Base-by-base conservation (phyloP, 1,140 invertebrate species). In the Drosophila nannoptera region DNA sequence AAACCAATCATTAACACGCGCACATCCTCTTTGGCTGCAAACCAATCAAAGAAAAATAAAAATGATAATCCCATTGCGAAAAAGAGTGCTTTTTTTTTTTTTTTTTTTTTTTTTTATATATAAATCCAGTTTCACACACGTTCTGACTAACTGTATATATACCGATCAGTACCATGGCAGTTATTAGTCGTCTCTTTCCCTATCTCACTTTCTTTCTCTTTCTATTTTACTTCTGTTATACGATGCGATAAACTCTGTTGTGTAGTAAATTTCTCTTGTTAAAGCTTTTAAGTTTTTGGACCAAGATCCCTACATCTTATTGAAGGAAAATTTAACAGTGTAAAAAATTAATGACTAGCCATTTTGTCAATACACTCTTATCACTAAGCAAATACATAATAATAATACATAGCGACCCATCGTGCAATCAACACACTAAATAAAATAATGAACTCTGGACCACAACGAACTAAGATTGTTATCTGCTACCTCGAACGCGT, bases 1-100 rank as follows among this genome's bases (percentile, higher is more conserved):
- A 97, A 90, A 42, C 96, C 96, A 5, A 93, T 49, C 75, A 81
- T 80, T 1, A 80, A 48, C 11, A 80, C 69, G n/a, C 70, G 69
- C 9, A 68, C 63, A 56, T 77, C 49, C 52, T 75, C 40, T 14
- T 55, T 69, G 59, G 53, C 40, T 4, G 49, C 1, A 22, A 22
- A 75, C 2, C 50, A 54, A 46, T 72, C 46, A 7, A 75, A 46
- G 4, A 75, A 43, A 32, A 56, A 50, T 14, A 65, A 64, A 16
- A 75, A 36, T 12, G 56, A 36, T n/a, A 38, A 22, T 5, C 75
- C 77, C 77, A 81, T 77, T n/a, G 11, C 3, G 4, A 31, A 22
- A 14, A 4, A 4, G 31, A 33, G 4, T 4, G n/a, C 7, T 4
- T 14, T 33, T 31, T 49, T 49, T n/a, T 7, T 7, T 12, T n/a